Conservation (phyloP, 2,113 vertebrate genomes). For the Mesocricetus auratus region DNA sequence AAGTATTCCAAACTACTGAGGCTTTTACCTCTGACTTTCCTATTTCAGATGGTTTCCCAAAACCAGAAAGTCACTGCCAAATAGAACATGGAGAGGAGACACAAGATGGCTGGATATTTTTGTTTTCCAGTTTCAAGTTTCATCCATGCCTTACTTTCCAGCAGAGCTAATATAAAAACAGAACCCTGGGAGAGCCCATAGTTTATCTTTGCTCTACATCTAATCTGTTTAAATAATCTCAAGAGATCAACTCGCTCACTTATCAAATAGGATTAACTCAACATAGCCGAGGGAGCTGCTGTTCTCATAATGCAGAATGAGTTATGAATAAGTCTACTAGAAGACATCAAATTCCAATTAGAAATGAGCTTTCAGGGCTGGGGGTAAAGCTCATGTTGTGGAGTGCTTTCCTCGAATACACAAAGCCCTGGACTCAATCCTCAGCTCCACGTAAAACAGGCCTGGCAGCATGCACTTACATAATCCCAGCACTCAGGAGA, state of each 20-base stretch:
- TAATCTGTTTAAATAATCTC: constrained; percentile 57
- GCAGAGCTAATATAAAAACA: constrained; percentile 13
- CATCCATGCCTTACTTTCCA: constrained; percentile 13
- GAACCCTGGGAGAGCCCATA: not conserved
- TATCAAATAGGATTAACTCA: constrained; percentile 52
- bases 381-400: not conserved
- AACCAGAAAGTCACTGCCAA: constrained; percentile 40
- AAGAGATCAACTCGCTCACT: constrained; percentile 43
- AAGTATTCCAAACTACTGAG: constrained; percentile 45
- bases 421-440: not conserved
- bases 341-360: constrained; percentile 61
- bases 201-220: constrained; percentile 1
- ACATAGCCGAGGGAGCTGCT: not conserved
- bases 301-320: constrained; percentile 1
- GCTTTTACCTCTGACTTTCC: constrained; percentile 39
- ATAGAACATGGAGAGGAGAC: constrained; percentile 19
- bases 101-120: not conserved
- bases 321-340: constrained; percentile 9
- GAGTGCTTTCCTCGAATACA: not conserved
- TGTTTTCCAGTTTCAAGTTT: constrained; percentile 40
- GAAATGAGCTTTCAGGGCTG: constrained; percentile 14
- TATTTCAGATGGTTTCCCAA: constrained; percentile 15
- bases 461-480: not conserved
- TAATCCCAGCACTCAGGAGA: not conserved
- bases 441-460: not conserved